Percentiles rank a stretch among this genome's conserved stretches.
phyloP scores from a whole-genome alignment of 2,888 invertebrate species.

The Gerris lacustris region DNA sequence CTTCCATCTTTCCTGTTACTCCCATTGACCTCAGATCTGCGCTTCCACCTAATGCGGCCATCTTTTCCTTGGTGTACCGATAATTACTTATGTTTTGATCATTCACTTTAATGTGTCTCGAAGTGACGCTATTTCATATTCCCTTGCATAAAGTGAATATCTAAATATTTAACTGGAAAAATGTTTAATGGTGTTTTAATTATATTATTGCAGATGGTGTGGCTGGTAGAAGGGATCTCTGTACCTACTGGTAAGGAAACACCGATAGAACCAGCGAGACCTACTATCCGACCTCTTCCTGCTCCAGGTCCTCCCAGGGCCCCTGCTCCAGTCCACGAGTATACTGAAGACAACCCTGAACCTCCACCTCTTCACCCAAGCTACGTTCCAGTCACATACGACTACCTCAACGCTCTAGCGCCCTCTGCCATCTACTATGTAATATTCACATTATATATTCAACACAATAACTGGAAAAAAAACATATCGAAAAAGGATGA shows the following conservation, averaged over 20 bases:
- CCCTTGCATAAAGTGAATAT: too few species aligned
- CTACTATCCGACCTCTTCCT: constrained; percentile 26
- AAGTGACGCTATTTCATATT: too few species aligned
- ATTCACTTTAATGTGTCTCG: too few species aligned
- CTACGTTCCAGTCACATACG: constrained; percentile 28
- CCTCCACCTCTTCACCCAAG: constrained; percentile 31
- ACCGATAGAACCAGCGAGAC: constrained; percentile 32
- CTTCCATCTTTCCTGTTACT: too few species aligned
- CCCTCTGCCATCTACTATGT: constrained; percentile 29
- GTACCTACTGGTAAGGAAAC: constrained; percentile 32
- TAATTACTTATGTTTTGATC: too few species aligned
- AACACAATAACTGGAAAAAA: background rate
- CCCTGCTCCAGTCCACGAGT: constrained; percentile 31
- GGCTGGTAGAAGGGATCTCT: constrained; percentile 24
- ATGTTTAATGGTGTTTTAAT: too few species aligned
- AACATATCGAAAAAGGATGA: background rate
- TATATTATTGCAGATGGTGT: constrained; percentile 14
- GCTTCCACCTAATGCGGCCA: too few species aligned
- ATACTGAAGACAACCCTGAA: constrained; percentile 31
- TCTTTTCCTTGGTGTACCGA: too few species aligned
- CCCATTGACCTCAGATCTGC: too few species aligned
- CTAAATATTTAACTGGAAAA: too few species aligned
- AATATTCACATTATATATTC: constrained; percentile 18
- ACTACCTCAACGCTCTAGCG: constrained; percentile 29
- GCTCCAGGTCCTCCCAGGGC: constrained; percentile 17